phyloP scores from a whole-genome alignment of 2,797 vertebrate genomes.

The Falco rusticolus region DNA sequence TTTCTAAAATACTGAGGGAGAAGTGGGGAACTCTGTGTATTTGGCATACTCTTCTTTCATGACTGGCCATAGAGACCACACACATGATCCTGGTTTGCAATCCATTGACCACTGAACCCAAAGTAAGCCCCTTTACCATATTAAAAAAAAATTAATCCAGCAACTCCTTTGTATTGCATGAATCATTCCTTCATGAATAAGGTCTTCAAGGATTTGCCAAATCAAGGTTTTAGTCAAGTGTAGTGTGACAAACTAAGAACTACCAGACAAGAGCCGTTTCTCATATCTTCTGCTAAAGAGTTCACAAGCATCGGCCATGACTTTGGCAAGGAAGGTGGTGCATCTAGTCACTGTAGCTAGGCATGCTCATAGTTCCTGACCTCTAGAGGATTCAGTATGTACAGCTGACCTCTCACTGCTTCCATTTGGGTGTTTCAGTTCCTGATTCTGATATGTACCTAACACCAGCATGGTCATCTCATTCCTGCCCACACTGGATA shows the following conservation, averaged over 20 bases:
- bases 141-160: background rate
- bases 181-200: background rate
- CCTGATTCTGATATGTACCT: background rate
- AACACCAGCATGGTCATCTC: background rate
- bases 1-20: background rate
- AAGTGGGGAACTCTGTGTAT: background rate
- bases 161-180: background rate
- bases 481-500: background rate
- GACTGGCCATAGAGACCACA: background rate
- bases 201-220: background rate
- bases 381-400: background rate
- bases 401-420: background rate
- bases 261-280: background rate
- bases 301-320: background rate
- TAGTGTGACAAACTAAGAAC: background rate
- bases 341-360: background rate
- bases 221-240: background rate
- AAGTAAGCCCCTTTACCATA: background rate
- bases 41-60: background rate
- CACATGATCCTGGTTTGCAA: background rate
- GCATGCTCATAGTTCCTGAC: background rate
- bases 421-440: background rate
- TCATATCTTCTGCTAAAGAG: background rate
- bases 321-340: background rate
- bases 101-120: background rate